Base-by-base conservation (phyloP, 2,888 invertebrate species). In the Rhagonycha lutea region DNA sequence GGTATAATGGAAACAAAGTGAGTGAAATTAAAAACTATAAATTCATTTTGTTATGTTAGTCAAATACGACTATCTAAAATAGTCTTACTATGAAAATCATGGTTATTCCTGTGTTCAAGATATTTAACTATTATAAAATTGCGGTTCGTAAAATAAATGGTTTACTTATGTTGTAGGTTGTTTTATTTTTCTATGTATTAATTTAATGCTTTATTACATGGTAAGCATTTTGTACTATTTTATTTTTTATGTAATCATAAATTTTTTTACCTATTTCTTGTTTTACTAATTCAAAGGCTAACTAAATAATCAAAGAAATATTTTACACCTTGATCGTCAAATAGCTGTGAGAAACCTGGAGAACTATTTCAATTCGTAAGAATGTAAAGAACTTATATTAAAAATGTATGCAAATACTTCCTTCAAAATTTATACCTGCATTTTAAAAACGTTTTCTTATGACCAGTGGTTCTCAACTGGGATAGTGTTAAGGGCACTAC, bases 121-220 rank as follows among this genome's bases (percentile, higher is more conserved):
- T 75, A 75, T 72, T n/a, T 77, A 61, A 74, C 77, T 68, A 78
- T 73, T 77, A 75, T 76, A 70, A 76, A 74, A 76, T 72, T 83
- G 83, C 83, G 80, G 80, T 83, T 83, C 83, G 83, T 80, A 82
- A 83, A 84, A 83, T 86, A 85, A 84, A 85, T 85, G 85, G 84
- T 85, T 85, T 85, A 84, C 83, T 83, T 85, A 84, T 78, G 78
- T 74, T 63, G 10, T 70, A 73, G 72, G 76, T 78, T 79, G 74
- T 75, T 28, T 81, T 76, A 69, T 65, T 65, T 47, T 47, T 47
- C 47, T 47, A 47, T 47, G n/a, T 47, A 47, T 47, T 47, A 47
- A 47, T 47, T 47, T n/a, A 47, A 47, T 28, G n/a, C n/a, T 47
- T 47, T 47, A 47, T 47, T 47, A 47, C 47, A 47, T 47, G n/a